These are phyloP conservation scores for Todiramphus saurophagus DNA, from an alignment of 2,113 vertebrate genomes.

Conservation along the genomic window DNA sequence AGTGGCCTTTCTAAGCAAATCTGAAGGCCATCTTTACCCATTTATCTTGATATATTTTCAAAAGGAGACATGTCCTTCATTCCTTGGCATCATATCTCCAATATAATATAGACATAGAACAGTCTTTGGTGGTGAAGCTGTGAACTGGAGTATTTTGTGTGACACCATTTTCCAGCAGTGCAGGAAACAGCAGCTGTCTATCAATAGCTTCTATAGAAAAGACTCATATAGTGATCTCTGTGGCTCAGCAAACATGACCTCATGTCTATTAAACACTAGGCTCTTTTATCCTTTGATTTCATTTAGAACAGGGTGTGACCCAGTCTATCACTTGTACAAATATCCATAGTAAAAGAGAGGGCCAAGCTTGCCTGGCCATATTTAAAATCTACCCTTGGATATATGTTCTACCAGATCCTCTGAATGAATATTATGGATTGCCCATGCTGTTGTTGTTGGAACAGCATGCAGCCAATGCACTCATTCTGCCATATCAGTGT, in stretches of 20 bases:
- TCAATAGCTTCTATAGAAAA: background rate
- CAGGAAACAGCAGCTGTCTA: fast-evolving
- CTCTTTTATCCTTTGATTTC: background rate
- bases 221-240: background rate
- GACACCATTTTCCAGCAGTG: background rate
- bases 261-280: background rate
- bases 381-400: background rate
- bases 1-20: background rate
- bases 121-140: background rate
- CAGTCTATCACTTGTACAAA: background rate
- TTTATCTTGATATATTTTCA: background rate
- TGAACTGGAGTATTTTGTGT: background rate
- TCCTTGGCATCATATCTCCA: background rate
- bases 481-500: background rate
- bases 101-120: background rate
- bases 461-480: background rate
- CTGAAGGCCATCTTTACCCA: background rate
- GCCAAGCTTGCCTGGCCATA: background rate
- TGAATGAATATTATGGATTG: background rate
- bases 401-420: background rate
- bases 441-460: background rate
- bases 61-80: background rate
- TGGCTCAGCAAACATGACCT: background rate
- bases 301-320: background rate
- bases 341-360: background rate